These are phyloP conservation scores for Mercenaria mercenaria DNA, from an alignment of 1,140 invertebrate genomes.

Conservation along the genomic window DNA sequence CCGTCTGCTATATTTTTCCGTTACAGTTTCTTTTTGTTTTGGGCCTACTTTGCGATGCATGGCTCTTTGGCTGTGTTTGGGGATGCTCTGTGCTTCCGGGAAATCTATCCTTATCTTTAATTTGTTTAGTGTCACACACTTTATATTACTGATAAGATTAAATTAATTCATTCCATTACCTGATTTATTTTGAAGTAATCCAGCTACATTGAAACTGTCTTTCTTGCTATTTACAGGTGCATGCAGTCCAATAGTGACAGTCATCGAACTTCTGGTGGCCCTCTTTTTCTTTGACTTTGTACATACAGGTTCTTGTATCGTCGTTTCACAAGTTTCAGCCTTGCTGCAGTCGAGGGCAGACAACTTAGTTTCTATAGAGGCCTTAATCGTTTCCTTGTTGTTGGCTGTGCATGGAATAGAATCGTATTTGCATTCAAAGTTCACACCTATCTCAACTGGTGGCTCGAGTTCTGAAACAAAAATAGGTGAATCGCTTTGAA, in stretches of 20 bases:
- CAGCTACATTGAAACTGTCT: neutral
- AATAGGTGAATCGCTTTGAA: too few species aligned
- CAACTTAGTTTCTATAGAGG: neutral
- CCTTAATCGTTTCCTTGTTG: neutral
- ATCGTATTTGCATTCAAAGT: conserved; percentile 5
- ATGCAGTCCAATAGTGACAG: neutral
- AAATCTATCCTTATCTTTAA: too few species aligned
- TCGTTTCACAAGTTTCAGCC: neutral
- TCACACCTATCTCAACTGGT: neutral
- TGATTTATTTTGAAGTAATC: neutral
- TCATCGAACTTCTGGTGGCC: neutral
- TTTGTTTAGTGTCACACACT: too few species aligned
- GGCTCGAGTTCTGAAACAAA: conserved; percentile 15
- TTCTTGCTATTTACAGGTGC: neutral
- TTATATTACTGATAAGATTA: too few species aligned
- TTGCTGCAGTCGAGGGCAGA: neutral
- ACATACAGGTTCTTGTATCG: neutral
- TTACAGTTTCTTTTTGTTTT: too few species aligned
- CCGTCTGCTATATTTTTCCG: too few species aligned
- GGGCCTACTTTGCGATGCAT: too few species aligned
- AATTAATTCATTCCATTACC: too few species aligned
- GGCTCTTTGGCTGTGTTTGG: too few species aligned
- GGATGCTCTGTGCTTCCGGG: too few species aligned
- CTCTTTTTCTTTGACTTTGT: neutral
- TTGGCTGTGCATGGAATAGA: neutral